A percentile compares a stretch with the other conserved stretches of the same genome.
phyloP scores from a whole-genome alignment of 2,888 invertebrate genomes.

The Cantharis rustica region DNA sequence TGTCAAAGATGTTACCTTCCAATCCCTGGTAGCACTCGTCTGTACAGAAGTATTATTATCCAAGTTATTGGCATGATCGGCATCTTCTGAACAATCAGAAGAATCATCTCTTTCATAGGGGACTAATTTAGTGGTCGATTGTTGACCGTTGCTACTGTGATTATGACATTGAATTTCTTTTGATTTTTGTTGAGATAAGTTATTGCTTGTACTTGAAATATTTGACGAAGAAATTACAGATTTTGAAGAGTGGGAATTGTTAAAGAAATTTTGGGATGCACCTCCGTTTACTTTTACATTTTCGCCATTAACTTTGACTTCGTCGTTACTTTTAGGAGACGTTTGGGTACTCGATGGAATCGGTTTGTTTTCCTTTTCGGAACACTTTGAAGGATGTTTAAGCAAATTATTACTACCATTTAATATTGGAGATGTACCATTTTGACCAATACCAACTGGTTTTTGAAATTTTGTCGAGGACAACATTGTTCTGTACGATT shows the following conservation, averaged over 20 bases:
- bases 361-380: slow-evolving; percentile 28
- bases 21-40: slow-evolving; percentile 47
- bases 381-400: slow-evolving; percentile 20
- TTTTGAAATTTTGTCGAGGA: slow-evolving; percentile 41
- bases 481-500: slow-evolving; percentile 52
- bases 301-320: neutral
- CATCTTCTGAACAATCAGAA: slow-evolving; percentile 48
- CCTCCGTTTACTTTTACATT: neutral
- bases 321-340: neutral
- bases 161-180: neutral
- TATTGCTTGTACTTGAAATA: slow-evolving; percentile 19
- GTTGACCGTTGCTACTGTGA: slow-evolving; percentile 3
- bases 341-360: slow-evolving; percentile 8
- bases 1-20: slow-evolving; percentile 49
- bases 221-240: slow-evolving; percentile 18
- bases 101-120: slow-evolving; percentile 56
- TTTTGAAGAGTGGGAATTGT: slow-evolving; percentile 1
- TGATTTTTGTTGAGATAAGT: neutral
- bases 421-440: slow-evolving; percentile 3
- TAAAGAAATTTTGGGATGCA: neutral
- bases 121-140: slow-evolving; percentile 47
- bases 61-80: slow-evolving; percentile 6
- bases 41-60: slow-evolving; percentile 31
- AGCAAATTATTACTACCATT: slow-evolving; percentile 22
- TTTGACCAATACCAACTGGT: slow-evolving; percentile 19